phyloP scores from a whole-genome alignment of 2,888 invertebrate species.

The Nomada goodeniana region DNA sequence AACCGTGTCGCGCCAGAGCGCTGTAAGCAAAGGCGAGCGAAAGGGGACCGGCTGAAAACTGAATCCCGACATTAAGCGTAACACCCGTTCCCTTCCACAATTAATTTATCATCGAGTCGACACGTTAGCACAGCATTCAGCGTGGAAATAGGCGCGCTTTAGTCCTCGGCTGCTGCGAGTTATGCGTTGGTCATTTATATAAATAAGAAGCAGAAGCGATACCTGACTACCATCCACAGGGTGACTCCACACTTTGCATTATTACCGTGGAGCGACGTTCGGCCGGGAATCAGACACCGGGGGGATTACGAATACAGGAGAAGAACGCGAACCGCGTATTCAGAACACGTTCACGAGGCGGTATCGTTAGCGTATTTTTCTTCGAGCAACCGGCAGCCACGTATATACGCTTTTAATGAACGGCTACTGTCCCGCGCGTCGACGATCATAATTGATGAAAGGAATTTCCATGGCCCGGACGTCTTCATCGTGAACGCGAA shows the following conservation, averaged over 20 bases:
- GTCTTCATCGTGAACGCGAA: conserved; percentile 64
- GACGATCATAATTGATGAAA: conserved; percentile 71
- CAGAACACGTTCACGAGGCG: conserved; percentile 75
- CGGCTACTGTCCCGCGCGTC: conserved; percentile 76
- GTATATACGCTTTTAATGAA: conserved; percentile 78
- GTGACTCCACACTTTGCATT: conserved; percentile 83
- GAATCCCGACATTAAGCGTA: conserved; percentile 63
- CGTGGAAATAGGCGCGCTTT: conserved; percentile 66
- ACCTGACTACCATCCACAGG: conserved; percentile 82
- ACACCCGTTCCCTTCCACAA: conserved; percentile 66
- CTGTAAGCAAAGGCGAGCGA: neutral
- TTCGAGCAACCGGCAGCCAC: conserved; percentile 71
- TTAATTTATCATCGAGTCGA: conserved; percentile 73
- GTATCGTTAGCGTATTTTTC: conserved; percentile 82
- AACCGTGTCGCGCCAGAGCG: conserved; percentile 12
- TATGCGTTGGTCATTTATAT: conserved; percentile 84
- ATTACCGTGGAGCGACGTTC: conserved; percentile 73
- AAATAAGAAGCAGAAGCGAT: conserved; percentile 84
- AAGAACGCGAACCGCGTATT: conserved; percentile 64
- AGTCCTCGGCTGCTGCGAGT: conserved; percentile 70
- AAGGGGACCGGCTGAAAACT: conserved; percentile 20
- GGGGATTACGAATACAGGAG: conserved; percentile 73
- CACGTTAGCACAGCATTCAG: conserved; percentile 61
- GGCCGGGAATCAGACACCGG: conserved; percentile 65
- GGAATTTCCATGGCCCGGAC: conserved; percentile 67